phyloP scores from a whole-genome alignment of 2,888 invertebrate species.

The Plagiodera versicolora region DNA sequence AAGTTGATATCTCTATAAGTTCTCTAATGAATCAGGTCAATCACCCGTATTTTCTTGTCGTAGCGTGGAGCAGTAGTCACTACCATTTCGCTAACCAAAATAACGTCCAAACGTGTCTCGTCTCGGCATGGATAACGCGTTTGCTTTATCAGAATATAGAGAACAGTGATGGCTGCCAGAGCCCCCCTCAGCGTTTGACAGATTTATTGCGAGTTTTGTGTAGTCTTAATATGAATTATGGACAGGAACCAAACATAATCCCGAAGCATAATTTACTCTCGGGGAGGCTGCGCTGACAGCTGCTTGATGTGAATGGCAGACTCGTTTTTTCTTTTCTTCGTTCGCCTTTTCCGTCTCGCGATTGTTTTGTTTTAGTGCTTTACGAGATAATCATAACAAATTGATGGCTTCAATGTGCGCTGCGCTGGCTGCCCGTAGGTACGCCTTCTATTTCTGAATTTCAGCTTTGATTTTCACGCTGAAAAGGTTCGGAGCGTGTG shows the following conservation, averaged over 20 bases:
- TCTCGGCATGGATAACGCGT: constrained; percentile 10
- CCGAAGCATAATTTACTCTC: constrained; percentile 47
- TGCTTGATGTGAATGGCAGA: constrained; percentile 12
- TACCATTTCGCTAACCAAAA: too few species aligned
- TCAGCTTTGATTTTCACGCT: neutral
- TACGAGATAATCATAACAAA: neutral
- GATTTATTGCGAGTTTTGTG: constrained; percentile 55
- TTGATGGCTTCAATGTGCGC: neutral
- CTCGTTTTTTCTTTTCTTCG: neutral
- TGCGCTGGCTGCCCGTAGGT: neutral
- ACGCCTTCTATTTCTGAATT: neutral
- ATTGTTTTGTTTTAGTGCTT: neutral
- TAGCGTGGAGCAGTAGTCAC: too few species aligned
- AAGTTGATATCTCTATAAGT: too few species aligned
- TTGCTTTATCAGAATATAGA: constrained; percentile 15
- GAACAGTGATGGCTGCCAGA: constrained; percentile 43
- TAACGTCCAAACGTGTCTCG: too few species aligned
- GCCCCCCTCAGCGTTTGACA: constrained; percentile 54
- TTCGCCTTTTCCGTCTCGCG: constrained; percentile 1
- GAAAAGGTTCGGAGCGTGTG: neutral
- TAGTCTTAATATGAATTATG: constrained; percentile 59
- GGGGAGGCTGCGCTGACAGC: constrained; percentile 1
- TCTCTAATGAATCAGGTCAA: too few species aligned
- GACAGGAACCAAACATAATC: constrained; percentile 52
- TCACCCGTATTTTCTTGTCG: too few species aligned